These are phyloP conservation scores for Odontamblyopus lacepedii DNA, from an alignment of 2,797 vertebrate species.

Conservation along the genomic window DNA sequence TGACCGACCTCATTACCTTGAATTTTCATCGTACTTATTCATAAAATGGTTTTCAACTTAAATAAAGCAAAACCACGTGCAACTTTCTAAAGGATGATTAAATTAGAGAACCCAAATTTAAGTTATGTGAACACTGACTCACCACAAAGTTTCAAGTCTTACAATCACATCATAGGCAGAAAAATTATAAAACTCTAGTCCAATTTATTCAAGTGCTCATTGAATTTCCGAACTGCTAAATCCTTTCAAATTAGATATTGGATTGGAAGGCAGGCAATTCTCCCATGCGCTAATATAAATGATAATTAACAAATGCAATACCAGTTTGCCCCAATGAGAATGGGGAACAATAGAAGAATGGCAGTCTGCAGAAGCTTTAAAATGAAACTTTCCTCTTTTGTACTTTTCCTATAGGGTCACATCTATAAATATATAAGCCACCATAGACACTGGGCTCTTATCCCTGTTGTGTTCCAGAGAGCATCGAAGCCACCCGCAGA, in stretches of 20 bases:
- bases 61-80: background rate
- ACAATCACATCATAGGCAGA: background rate
- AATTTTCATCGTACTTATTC: background rate
- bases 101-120: background rate
- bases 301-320: constrained; percentile 11
- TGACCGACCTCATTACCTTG: background rate
- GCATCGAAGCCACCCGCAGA: background rate
- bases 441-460: background rate
- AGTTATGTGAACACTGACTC: background rate
- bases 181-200: background rate
- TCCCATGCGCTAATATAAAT: constrained; percentile 7
- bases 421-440: background rate
- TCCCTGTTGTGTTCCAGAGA: background rate
- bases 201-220: constrained; percentile 1
- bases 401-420: background rate
- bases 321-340: background rate
- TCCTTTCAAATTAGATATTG: constrained; percentile 9
- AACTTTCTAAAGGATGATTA: background rate
- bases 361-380: background rate
- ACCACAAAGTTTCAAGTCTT: background rate
- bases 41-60: background rate
- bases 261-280: background rate
- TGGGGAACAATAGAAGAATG: constrained; percentile 5
- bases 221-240: constrained; percentile 4
- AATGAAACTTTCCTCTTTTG: background rate